phyloP scores from a whole-genome alignment of 2,113 vertebrate genomes.

The Menidia beryllina region DNA sequence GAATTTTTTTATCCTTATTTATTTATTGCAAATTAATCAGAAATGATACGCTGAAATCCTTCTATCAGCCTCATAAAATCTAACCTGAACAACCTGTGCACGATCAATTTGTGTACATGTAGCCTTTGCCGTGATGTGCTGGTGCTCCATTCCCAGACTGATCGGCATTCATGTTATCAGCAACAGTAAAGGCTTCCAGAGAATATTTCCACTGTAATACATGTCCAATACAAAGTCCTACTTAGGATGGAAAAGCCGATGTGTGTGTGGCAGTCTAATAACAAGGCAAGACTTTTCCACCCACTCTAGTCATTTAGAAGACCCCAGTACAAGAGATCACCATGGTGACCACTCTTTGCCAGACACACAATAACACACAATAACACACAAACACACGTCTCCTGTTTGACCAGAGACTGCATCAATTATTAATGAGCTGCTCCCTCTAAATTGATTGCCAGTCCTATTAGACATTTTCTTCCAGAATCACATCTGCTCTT shows the following conservation, averaged over 20 bases:
- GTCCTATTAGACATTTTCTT: constrained; percentile 35
- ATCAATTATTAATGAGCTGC: constrained; percentile 56
- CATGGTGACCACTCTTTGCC: constrained; percentile 62
- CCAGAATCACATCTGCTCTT: constrained; percentile 38
- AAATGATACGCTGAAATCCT: neutral
- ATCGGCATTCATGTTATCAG: no score
- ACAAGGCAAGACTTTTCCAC: constrained; percentile 20
- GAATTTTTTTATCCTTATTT: neutral
- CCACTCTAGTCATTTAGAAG: constrained; percentile 53
- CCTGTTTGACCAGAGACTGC: constrained; percentile 33
- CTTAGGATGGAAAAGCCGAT: neutral
- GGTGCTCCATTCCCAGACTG: neutral
- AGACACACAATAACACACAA: constrained; percentile 42
- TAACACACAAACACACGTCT: constrained; percentile 37
- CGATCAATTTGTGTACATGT: no score
- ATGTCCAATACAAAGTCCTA: neutral
- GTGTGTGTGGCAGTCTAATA: constrained; percentile 3
- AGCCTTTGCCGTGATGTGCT: neutral
- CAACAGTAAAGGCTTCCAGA: neutral
- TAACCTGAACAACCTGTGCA: no score
- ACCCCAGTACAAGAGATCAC: constrained; percentile 53
- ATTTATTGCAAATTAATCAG: neutral
- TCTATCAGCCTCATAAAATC: no score
- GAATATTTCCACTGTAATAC: neutral
- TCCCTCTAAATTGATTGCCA: constrained; percentile 48